These are phyloP conservation scores for Stigmatopora nigra DNA, from an alignment of 2,113 vertebrate species.

Conservation along the genomic window DNA sequence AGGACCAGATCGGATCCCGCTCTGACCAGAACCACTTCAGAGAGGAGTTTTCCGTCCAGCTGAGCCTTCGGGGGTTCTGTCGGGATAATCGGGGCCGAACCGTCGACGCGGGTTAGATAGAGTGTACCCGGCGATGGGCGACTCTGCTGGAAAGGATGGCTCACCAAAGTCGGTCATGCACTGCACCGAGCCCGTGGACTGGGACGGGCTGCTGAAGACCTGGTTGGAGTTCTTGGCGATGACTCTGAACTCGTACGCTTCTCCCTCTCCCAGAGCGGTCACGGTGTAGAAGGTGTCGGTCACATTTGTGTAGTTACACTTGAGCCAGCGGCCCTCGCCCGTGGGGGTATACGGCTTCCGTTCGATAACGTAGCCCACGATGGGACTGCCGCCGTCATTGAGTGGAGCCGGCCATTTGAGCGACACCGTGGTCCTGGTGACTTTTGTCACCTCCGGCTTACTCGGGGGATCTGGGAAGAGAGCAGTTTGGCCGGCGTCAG, in stretches of 20 bases:
- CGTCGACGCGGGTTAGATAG: neutral
- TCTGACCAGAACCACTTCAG: conserved; percentile 83
- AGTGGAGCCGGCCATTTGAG: conserved; percentile 85
- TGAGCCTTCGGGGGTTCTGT: conserved; percentile 92
- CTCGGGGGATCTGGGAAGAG: conserved; percentile 78
- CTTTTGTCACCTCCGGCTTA: conserved; percentile 88
- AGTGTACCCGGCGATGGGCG: too few relatives aligned
- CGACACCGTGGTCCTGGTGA: conserved; percentile 86
- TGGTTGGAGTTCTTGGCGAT: conserved; percentile 89
- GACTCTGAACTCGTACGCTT: conserved; percentile 92
- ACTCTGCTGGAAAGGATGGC: conserved; percentile 17
- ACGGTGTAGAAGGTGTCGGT: conserved; percentile 86
- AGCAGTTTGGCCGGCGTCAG: conserved; percentile 2
- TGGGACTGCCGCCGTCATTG: conserved; percentile 87
- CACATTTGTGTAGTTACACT: conserved; percentile 96
- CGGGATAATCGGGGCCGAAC: too few relatives aligned
- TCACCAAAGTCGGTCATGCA: conserved; percentile 97
- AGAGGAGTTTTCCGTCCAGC: conserved; percentile 85
- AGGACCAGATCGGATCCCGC: conserved; percentile 96
- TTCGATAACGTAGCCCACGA: conserved; percentile 89
- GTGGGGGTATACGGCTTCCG: conserved; percentile 84
- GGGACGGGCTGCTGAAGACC: conserved; percentile 84
- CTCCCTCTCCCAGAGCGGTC: conserved; percentile 87
- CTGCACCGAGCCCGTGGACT: conserved; percentile 87
- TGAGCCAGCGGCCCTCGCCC: conserved; percentile 93